Percentiles rank a stretch among this genome's conserved stretches.
phyloP scores from a whole-genome alignment of 2,797 vertebrate species.

The Heterohyrax brucei region DNA sequence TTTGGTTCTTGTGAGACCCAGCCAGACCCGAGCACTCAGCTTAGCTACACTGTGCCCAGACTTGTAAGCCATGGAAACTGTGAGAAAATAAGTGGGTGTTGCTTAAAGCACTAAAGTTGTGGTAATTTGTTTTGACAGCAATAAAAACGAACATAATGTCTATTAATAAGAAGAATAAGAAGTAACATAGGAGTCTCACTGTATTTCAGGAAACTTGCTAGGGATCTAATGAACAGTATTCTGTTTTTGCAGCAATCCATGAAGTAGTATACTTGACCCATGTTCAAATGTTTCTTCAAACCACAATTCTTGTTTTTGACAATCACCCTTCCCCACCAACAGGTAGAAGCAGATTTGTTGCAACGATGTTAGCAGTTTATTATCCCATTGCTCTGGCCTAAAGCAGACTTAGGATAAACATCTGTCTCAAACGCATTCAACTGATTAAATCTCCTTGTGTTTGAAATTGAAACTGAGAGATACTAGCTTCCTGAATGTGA shows the following conservation, averaged over 20 bases:
- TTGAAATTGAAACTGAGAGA: not conserved
- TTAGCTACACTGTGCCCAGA: not conserved
- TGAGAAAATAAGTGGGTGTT: not conserved
- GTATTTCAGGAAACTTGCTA: slow-evolving; percentile 3
- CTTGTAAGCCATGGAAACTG: not conserved
- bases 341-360: not conserved
- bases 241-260: slow-evolving; percentile 2
- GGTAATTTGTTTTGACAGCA: not conserved
- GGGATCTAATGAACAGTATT: slow-evolving; percentile 23
- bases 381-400: not conserved
- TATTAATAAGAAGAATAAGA: not conserved
- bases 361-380: not conserved
- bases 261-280: not conserved
- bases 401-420: not conserved
- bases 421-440: not conserved
- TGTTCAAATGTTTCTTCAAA: slow-evolving; percentile 31
- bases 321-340: not conserved
- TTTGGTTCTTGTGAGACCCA: not conserved
- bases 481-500: slow-evolving; percentile 1
- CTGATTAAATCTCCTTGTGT: not conserved
- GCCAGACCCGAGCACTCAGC: not conserved
- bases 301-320: not conserved
- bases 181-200: not conserved
- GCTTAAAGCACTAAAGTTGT: not conserved
- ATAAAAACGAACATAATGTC: slow-evolving; percentile 6